These are phyloP conservation scores for Drosophila orosa DNA, from an alignment of 1,140 invertebrate genomes.

Conservation along the genomic window DNA sequence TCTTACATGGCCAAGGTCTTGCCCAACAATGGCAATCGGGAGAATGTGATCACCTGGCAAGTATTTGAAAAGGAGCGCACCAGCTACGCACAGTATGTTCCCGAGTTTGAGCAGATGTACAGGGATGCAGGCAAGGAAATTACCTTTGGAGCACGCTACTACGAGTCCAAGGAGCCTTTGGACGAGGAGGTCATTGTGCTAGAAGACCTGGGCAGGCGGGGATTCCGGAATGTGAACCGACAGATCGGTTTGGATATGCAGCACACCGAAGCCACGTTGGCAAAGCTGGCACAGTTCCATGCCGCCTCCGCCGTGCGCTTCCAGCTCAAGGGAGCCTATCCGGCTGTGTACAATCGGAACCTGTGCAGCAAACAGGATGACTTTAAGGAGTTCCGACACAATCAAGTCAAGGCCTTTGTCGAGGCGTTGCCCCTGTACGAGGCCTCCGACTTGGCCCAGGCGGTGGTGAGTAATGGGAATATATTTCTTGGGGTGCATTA, in stretches of 20 bases:
- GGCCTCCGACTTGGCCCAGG: conserved; percentile 21
- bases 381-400: conserved; percentile 55
- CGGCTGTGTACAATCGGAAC: conserved; percentile 42
- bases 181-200: conserved; percentile 82
- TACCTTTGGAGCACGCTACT: conserved; percentile 58
- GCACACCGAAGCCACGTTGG: conserved; percentile 85
- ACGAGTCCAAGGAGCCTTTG: conserved; percentile 11
- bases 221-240: conserved; percentile 86
- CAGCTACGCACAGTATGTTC: conserved; percentile 59
- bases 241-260: conserved; percentile 85
- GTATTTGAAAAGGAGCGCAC: conserved; percentile 69
- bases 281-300: conserved; percentile 86
- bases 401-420: conserved; percentile 36
- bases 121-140: conserved; percentile 59
- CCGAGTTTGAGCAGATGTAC: conserved; percentile 71
- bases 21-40: conserved; percentile 37
- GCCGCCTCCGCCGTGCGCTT: conserved; percentile 84
- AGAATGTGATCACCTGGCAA: conserved; percentile 60
- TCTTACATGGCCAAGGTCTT: conserved; percentile 69
- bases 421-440: conserved; percentile 38
- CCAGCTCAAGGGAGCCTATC: conserved; percentile 54
- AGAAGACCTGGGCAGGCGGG: conserved; percentile 85
- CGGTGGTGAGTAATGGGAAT: conserved; percentile 35
- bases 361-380: conserved; percentile 53
- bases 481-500: background rate